These are phyloP conservation scores for Istiophorus platypterus DNA, from an alignment of 2,113 vertebrate genomes.

Conservation along the genomic window DNA sequence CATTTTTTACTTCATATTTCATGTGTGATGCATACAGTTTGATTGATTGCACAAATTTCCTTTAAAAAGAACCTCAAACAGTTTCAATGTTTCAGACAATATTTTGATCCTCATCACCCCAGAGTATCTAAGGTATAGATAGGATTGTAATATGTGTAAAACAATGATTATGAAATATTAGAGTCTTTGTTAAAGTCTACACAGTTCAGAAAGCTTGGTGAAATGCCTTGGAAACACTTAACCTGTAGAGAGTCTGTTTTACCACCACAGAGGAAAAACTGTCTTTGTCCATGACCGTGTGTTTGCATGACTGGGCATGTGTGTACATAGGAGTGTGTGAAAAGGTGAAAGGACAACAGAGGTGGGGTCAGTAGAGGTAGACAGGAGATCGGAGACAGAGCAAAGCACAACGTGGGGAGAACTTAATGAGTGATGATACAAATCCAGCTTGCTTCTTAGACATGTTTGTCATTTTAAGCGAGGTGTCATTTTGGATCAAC, in stretches of 20 bases:
- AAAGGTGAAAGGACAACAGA: slow-evolving; percentile 53
- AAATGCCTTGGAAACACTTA: neutral
- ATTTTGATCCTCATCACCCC: neutral
- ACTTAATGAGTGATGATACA: slow-evolving; percentile 17
- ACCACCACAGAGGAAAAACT: neutral
- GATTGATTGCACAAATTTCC: neutral
- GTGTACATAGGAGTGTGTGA: slow-evolving; percentile 45
- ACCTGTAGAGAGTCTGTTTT: neutral
- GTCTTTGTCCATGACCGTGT: slow-evolving; percentile 43
- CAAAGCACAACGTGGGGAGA: neutral
- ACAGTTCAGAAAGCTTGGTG: neutral
- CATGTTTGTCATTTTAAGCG: neutral
- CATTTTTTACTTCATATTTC: neutral
- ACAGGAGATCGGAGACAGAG: slow-evolving; percentile 27
- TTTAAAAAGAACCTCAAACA: neutral
- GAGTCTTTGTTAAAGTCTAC: neutral
- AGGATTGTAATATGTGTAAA: neutral
- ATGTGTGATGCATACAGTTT: neutral
- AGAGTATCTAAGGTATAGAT: too few relatives aligned
- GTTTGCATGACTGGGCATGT: slow-evolving; percentile 62
- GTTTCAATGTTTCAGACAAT: neutral
- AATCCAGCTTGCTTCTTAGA: neutral
- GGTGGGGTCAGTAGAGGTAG: slow-evolving; percentile 48
- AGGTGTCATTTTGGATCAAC: neutral
- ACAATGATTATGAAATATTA: neutral